Base-by-base conservation (phyloP, 2,888 invertebrate species). In the Drosophila tripunctata region DNA sequence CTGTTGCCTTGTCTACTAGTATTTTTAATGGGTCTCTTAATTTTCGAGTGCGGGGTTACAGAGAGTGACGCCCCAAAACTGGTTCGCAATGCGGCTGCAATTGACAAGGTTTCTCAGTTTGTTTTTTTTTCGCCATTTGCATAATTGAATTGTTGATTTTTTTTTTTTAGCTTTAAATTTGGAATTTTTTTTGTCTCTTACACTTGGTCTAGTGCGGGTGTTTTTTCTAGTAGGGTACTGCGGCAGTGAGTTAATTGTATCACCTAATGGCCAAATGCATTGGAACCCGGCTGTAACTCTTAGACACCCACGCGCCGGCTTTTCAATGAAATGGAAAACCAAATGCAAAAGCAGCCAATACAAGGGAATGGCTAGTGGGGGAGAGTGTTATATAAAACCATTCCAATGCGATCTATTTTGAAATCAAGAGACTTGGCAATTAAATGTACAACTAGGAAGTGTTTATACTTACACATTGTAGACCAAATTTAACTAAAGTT, bases 81-180 rank as follows among this genome's bases (percentile, higher is more conserved):
- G 55, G 76, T 76, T 74, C 41, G 38, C 62, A 58, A 55, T 65
- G 58, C 62, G 68, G 66, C 57, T 73, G 63, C 72, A 63, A 60
- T 56, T 68, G 35, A 36, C 48, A 45, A 58, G 55, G 51, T 50
- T 73, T 66, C 27, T 36, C 17, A 19, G 38, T 52, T 10, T 27
- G 27, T 10, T 27, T 27, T 27, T 56, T 54, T 44, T 74, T 63
- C 48, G 52, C 36, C 54, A 75, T 67, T 68, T 76, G 67, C 69
- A 63, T 77, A 75, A 79, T 82, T 85, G 75, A 82, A 77, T 70
- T 72, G 78, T 70, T 47, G 24, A 17, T 21, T 36, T 36, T 41
- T 50, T 57, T 61, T 22, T 48, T 19, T n/a, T 19, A 6, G 8
- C 2, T 4, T 2, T 15, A 33, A 15, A 31, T 47, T 22, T 33